Evolutionary conservation across 2,113 vertebrate species (phyloP).

Genomic region (Cyphomyrus discorhynchus): DNA sequence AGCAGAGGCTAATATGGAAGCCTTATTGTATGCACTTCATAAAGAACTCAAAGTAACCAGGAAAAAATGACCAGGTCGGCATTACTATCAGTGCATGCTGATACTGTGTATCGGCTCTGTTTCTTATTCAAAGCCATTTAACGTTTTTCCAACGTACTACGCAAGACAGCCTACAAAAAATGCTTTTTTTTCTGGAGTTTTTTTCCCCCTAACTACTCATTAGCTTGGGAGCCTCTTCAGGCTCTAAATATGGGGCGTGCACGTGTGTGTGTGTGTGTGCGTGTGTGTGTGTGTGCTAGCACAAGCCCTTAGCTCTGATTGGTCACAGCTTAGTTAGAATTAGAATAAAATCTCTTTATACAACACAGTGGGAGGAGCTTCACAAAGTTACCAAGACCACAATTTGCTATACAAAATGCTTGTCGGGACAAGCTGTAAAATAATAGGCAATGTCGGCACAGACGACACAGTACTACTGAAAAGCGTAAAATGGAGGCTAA

Average conservation of each 20-base stretch:
- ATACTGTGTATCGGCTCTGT: not conserved
- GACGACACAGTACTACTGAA: not conserved
- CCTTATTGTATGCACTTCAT: not conserved
- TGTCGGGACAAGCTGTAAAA: not conserved
- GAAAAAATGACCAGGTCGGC: not conserved
- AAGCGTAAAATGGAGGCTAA: not conserved
- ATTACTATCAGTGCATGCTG: not conserved
- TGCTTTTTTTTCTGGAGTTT: not conserved
- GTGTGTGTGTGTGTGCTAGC: not conserved
- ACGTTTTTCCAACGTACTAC: not conserved
- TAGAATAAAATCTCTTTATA: not conserved
- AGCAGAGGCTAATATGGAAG: not conserved
- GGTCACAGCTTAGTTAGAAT: not conserved
- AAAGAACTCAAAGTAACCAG: not conserved
- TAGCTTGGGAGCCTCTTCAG: not conserved
- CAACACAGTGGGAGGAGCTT: not conserved
- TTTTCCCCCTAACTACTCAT: not conserved
- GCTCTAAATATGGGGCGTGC: not conserved
- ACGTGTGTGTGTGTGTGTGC: not conserved
- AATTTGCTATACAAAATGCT: not conserved
- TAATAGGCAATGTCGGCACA: not conserved
- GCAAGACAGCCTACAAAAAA: not conserved
- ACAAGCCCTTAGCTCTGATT: conserved; percentile 3
- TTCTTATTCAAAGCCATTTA: not conserved
- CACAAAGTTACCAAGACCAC: not conserved